Evolutionary conservation across 2,888 invertebrate genomes (phyloP), one percentile per base, ranked within the genome.

Genomic region (Spodoptera exigua): DNA sequence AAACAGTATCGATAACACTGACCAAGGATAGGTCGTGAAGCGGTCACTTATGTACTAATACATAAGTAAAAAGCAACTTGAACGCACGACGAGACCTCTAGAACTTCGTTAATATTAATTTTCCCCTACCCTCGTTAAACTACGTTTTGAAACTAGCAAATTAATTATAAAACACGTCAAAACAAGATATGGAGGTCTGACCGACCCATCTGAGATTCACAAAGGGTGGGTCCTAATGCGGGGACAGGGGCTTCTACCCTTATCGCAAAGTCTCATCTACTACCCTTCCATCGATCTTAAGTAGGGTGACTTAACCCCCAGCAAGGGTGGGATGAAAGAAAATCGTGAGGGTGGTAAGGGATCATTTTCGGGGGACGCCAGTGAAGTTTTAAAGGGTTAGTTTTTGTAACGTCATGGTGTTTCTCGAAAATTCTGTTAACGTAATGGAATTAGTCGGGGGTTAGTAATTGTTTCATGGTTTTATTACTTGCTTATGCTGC

Each of bases 101-200:
- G 70, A 81, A 84, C 82, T 86, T 84, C 80, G 80, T 84, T 82
- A 84, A 85, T 89, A 89, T 88, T 87, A 89, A 88, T 87, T 86
- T 81, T 27, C 78, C 78, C 80, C 81, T 63, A 81, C 91, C 90
- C 89, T 88, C 87, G 85, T 91, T 88, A 84, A 89, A 92, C 89
- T 91, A 91, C 86, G 88, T 85, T 79, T 80, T 75, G 82, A 92
- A 94, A 94, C 93, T 94, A 94, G 89, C 93, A 90, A 93, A 94
- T 94, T 93, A 93, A 94, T 94, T 94, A 94, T 90, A 91, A 89
- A 93, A 90, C 83, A 90, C 89, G 93, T 93, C 93, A 93, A 92
- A 92, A 93, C 93, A 93, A 89, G 87, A 87, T 84, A 81, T 84
- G 85, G 89, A 91, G 89, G 92, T 92, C 82, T 27, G 84, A 81